These are phyloP conservation scores for Clarias magur DNA, from an alignment of 2,113 vertebrate genomes.

Conservation along the genomic window DNA sequence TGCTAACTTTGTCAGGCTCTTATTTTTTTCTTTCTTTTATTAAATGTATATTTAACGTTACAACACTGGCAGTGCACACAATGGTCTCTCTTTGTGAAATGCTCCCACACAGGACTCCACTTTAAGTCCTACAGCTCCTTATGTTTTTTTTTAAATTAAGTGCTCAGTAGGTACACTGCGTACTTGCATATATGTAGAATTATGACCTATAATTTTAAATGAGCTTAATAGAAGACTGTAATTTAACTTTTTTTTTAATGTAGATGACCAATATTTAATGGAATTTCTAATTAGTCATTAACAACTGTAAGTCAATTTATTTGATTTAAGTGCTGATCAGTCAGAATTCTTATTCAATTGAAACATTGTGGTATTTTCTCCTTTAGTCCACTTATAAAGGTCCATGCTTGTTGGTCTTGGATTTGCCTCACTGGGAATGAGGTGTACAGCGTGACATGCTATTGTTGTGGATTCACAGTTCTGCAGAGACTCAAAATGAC, in stretches of 20 bases:
- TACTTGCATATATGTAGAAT: background rate
- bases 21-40: background rate
- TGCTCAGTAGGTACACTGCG: background rate
- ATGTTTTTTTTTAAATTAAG: background rate
- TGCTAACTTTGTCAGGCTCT: background rate
- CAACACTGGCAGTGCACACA: too few relatives aligned
- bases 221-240: background rate
- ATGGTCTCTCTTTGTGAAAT: background rate
- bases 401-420: background rate
- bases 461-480: slow-evolving; percentile 9
- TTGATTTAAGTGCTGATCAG: background rate
- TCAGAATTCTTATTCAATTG: background rate
- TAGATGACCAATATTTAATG: background rate
- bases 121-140: background rate
- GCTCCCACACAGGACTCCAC: background rate
- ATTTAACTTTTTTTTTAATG: background rate
- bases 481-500: slow-evolving; percentile 5
- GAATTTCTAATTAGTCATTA: background rate
- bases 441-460: background rate
- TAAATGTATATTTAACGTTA: too few relatives aligned
- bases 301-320: background rate
- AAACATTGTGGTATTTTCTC: background rate
- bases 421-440: background rate
- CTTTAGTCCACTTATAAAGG: background rate
- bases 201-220: background rate